phyloP scores from a whole-genome alignment of 2,113 vertebrate genomes.

The Oenanthe oenanthe region DNA sequence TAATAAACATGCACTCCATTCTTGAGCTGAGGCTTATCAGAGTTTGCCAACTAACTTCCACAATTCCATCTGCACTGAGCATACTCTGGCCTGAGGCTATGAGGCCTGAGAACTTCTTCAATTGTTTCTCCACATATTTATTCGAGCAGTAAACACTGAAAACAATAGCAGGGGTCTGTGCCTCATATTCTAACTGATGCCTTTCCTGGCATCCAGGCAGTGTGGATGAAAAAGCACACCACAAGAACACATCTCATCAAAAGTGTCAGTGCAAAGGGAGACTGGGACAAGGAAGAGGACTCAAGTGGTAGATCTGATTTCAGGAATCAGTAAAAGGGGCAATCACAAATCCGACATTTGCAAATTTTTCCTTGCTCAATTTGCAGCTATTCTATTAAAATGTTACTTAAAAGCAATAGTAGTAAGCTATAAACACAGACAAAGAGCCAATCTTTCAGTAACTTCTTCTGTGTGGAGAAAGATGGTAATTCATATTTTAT shows the following conservation, averaged over 20 bases:
- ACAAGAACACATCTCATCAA: background rate
- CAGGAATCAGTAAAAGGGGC: background rate
- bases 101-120: background rate
- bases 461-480: background rate
- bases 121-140: background rate
- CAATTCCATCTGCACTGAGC: background rate
- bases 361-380: background rate
- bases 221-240: background rate
- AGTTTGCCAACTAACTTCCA: background rate
- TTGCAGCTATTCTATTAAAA: background rate
- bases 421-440: background rate
- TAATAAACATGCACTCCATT: background rate
- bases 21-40: background rate
- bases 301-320: background rate
- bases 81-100: background rate
- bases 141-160: constrained; percentile 7
- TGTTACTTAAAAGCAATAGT: background rate
- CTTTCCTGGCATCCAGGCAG: background rate
- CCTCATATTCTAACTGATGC: background rate
- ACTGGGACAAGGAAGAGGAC: background rate
- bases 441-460: background rate
- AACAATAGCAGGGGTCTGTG: background rate
- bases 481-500: background rate
- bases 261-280: background rate
- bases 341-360: background rate